These are phyloP conservation scores for Meles meles DNA, from an alignment of 2,113 vertebrate genomes.

Conservation along the genomic window DNA sequence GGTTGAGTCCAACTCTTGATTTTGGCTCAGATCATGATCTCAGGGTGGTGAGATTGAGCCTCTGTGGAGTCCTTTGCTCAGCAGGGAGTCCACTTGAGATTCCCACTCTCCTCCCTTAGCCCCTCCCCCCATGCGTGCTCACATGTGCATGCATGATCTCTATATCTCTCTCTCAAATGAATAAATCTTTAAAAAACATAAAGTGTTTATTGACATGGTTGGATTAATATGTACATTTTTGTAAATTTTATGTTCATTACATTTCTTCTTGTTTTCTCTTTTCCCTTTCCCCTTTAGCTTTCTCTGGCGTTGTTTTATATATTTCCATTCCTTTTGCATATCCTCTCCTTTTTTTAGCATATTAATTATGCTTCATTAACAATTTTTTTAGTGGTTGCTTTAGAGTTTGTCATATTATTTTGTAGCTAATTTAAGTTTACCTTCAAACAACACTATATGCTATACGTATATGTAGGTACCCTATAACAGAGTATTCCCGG, in stretches of 20 bases:
- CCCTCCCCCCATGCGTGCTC: not conserved
- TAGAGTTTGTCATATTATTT: not conserved
- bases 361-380: not conserved
- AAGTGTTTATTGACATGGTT: not conserved
- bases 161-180: not conserved
- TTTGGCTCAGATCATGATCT: not conserved
- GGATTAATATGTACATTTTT: not conserved
- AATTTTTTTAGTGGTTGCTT: not conserved
- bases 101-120: not conserved
- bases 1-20: not conserved
- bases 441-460: not conserved
- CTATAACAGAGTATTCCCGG: not conserved
- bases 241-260: not conserved
- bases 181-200: not conserved
- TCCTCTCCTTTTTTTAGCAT: not conserved
- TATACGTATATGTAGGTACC: not conserved
- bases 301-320: not conserved
- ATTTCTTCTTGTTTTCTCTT: not conserved
- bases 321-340: not conserved
- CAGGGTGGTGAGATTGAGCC: not conserved
- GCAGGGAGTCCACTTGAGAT: not conserved
- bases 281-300: not conserved
- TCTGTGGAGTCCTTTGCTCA: not conserved
- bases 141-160: too few species aligned
- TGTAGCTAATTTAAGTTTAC: not conserved